Percentiles rank a stretch among this genome's conserved stretches.
phyloP scores from a whole-genome alignment of 2,113 vertebrate genomes.

The Protobothrops flavoviridis region DNA sequence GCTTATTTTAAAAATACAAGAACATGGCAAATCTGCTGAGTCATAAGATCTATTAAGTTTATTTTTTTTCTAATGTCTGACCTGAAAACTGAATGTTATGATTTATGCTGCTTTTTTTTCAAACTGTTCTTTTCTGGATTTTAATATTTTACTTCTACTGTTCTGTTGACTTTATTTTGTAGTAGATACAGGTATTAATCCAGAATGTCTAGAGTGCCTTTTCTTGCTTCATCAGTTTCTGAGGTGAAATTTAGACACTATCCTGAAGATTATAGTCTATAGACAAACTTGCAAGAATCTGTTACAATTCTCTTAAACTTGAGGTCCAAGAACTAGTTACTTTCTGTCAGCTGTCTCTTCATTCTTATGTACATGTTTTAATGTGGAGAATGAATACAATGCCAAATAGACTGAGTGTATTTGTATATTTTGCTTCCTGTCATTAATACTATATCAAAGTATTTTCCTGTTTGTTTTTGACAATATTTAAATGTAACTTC shows the following conservation, averaged over 20 bases:
- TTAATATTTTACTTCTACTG: constrained; percentile 27
- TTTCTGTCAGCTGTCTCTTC: constrained; percentile 43
- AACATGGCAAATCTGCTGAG: not conserved
- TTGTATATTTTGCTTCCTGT: not conserved
- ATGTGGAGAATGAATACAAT: not conserved
- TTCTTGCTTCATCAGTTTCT: constrained; percentile 47
- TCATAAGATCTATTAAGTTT: not conserved
- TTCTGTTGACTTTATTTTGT: constrained; percentile 26
- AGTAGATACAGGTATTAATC: constrained; percentile 38
- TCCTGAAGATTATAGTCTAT: not conserved
- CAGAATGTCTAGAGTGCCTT: constrained; percentile 33
- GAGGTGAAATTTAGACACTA: constrained; percentile 44
- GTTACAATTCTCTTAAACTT: not conserved
- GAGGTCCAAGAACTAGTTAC: not conserved
- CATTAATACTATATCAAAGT: constrained; percentile 1
- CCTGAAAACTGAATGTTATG: constrained; percentile 42
- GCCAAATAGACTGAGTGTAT: not conserved
- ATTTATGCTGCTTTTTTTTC: not conserved
- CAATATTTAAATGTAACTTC: constrained; percentile 19
- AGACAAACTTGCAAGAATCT: constrained; percentile 9
- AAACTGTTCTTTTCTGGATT: constrained; percentile 26
- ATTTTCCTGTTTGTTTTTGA: constrained; percentile 19
- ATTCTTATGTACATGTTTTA: constrained; percentile 11
- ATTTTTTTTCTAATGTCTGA: not conserved
- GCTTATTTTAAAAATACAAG: not conserved